Base-by-base conservation (phyloP, 2,797 vertebrate genomes). In the Pipistrellus kuhlii region DNA sequence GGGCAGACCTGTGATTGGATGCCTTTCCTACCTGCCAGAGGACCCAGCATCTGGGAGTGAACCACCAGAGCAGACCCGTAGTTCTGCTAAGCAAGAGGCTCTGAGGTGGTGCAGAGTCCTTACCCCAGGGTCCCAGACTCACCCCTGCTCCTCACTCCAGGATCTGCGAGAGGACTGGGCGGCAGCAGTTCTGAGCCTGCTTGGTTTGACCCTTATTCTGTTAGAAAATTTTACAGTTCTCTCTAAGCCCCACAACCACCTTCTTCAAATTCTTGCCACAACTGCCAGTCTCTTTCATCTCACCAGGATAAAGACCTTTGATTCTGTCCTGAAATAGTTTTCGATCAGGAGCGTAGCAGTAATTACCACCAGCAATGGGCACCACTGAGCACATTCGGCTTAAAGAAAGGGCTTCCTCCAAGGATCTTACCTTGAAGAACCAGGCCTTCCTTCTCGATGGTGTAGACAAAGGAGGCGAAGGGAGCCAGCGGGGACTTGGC, bases 401-500 rank as follows among this genome's bases (percentile, higher is more conserved):
- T 90, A 80, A 51, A 80, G 94, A 96, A 94, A 77, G 6, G 73
- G 85, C 10, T 85, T 91, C 7, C 77, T 14, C 0, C 51, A 38
- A 92, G 84, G 32, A 46, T 97, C 98, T 98, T 98, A 99, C 99
- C 98, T 97, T 98, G 97, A 85, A 99, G 98, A 96, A 98, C 96
- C 91, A 99, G 97, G 77, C 99, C 99, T 55, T 98, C 97, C 85
- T 98, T 98, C 95, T 98, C 97, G 94, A 99, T 98, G 76, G 97
- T 98, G 96, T 98, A 99, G 96, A 97, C 96, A 90, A 99, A 98
- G 68, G 97, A 64, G 0, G 98, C 97, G 90, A 98, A 98, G 3
- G 98, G 98, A 93, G 99, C 98, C 96, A 99, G 95, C 23, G 99
- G 98, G 6, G 98, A 99, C 95, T 99, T 99, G 94, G 98, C 98